A percentile compares a stretch with the other conserved stretches of the same genome.
Conservation (phyloP, 1,140 invertebrate species). For the Macrocentrus cingulum region DNA sequence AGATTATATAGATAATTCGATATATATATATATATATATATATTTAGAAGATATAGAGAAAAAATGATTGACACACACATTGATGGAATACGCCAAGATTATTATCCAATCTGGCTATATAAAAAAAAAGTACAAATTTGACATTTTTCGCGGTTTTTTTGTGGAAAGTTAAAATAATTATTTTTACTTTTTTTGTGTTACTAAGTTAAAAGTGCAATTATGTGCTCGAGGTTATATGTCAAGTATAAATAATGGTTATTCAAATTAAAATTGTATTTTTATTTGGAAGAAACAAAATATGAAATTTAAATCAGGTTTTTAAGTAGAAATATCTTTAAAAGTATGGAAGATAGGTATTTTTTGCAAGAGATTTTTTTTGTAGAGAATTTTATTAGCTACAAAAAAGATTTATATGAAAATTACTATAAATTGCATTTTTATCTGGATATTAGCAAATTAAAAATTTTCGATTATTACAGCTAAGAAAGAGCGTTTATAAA, state of each 20-base stretch:
- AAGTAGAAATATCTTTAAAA: no score
- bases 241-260: neutral
- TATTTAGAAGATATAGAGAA: no score
- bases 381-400: neutral
- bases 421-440: no score
- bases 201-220: conserved; percentile 54
- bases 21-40: no score
- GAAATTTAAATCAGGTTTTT: neutral
- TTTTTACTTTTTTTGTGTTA: conserved; percentile 51
- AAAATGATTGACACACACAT: no score
- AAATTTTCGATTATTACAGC: no score
- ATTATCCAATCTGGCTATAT: conserved; percentile 44
- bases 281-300: no score
- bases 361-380: neutral
- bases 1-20: conserved; percentile 7
- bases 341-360: no score
- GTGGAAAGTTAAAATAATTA: conserved; percentile 9
- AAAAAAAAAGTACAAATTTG: conserved; percentile 56
- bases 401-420: no score
- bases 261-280: no score
- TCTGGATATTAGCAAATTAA: no score
- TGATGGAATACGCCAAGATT: conserved; percentile 36
- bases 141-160: conserved; percentile 51
- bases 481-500: no score
- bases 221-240: conserved; percentile 39